Base-by-base conservation (phyloP, 1,140 invertebrate species). In the Papilio dardanus region DNA sequence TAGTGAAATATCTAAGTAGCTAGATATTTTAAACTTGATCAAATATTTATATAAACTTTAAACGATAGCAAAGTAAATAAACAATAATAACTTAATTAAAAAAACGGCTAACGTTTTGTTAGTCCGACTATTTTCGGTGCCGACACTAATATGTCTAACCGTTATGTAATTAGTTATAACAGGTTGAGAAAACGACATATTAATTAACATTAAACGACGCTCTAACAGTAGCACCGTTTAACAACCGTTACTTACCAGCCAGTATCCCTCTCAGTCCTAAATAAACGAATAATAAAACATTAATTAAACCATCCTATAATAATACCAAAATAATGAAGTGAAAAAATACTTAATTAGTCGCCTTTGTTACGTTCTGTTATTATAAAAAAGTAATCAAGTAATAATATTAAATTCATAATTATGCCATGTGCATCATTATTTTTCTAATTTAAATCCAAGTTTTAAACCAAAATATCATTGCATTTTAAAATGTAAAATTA, bases 231-330 rank as follows among this genome's bases (percentile, higher is more conserved):
- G 42, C 1, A 46, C 42, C 42, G 16, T 46, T 46, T 46, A 46
- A 46, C 42, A 46, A 46, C 42, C 16, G 16, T 16, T 46, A 46
- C 16, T 19, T 46, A 37, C 35, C 6, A 37, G 16, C 16, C 42
- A 46, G 16, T 46, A 46, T n/a, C 42, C 42, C 16, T n/a, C 42
- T 46, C n/a, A 46, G 42, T 46, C 42, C 42, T 46, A 46, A 46
- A 46, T 46, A 46, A 46, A 46, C 16, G 42, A 19, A 46, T 46
- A 16, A 16, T 2, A 46, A 46, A n/a, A n/a, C 16, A 5, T 46
- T 46, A 14, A 46, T 46, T 46, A n/a, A n/a, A 46, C 42, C 42
- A n/a, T 46, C 42, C 42, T n/a, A 6, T 19, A 4, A 46, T 46
- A 46, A 46, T 16, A n/a, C 16, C 1, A 6, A 42, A 0, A 7